phyloP scores from a whole-genome alignment of 1,140 invertebrate species.

The Tetranychus cinnabarinus region DNA sequence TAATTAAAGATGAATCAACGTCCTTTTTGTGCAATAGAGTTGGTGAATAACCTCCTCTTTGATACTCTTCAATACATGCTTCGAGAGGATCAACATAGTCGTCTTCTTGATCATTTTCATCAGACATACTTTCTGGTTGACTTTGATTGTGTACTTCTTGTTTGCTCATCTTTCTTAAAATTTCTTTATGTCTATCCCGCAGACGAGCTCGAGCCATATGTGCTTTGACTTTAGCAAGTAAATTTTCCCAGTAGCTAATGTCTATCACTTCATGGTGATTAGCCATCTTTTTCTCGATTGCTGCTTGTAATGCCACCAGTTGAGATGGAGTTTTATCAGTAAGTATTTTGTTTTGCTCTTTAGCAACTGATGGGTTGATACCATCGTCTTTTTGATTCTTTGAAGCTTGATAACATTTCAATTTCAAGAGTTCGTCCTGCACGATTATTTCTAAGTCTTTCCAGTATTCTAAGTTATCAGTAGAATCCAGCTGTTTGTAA shows the following conservation, averaged over 20 bases:
- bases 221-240: constrained; percentile 75
- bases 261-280: constrained; percentile 69
- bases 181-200: constrained; percentile 71
- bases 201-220: constrained; percentile 80
- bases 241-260: constrained; percentile 85
- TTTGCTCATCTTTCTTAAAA: constrained; percentile 56
- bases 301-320: constrained; percentile 49
- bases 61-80: constrained; percentile 34
- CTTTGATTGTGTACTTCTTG: neutral
- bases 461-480: constrained; percentile 83
- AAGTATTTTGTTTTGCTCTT: constrained; percentile 70
- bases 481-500: constrained; percentile 29
- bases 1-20: constrained; percentile 55
- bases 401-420: constrained; percentile 24
- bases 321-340: constrained; percentile 77
- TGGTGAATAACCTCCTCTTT: constrained; percentile 59
- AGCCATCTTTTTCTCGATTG: constrained; percentile 70
- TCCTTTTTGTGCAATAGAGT: constrained; percentile 35
- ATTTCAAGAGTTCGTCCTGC: constrained; percentile 73
- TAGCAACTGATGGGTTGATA: constrained; percentile 72
- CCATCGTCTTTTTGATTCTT: constrained; percentile 47
- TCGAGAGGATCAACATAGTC: constrained; percentile 5
- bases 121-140: neutral
- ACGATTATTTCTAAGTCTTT: constrained; percentile 88
- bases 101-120: neutral